Base-by-base conservation (phyloP, 1,140 invertebrate species). In the Cydia splendana region DNA sequence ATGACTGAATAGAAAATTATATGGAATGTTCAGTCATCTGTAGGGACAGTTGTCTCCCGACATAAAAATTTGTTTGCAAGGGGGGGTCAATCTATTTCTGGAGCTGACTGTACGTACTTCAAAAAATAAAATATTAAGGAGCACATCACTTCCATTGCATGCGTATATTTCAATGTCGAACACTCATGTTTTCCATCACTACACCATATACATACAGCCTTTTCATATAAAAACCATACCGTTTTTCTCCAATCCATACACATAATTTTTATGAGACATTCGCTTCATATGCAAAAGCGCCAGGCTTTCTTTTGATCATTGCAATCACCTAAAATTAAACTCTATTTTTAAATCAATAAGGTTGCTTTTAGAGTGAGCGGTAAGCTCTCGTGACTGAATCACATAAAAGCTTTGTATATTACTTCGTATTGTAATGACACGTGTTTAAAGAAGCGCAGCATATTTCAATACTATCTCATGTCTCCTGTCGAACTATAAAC, bases 351-450 rank as follows among this genome's bases (percentile, higher is more conserved):
- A 28, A n/a, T 0, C 9, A 13, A 62, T 73, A 76, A 34, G 53
- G 67, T 73, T 38, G 18, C 74, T 73, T 73, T 75, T 65, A 30
- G 18, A 12, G 12, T 62, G 18, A 20, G 10, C 1, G 7, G 5
- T 20, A 38, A 20, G 18, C 6, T 74, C 28, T 78, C 78, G 78
- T 79, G 78, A 76, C 75, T 76, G 20, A 53, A 15, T 51, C 62
- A 24, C 74, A 79, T 79, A 75, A 76, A 76, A 76, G 45, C 71
- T 45, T 38, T 62, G 20, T 57, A 74, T 42, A 76, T 74, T 75
- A 78, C 76, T 75, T 78, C 74, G 78, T 75, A 79, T 75, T 79
- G 75, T 79, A 76, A 79, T 76, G 78, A 79, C 78, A 79, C 67
- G 75, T 79, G 75, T 75, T 79, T 79, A 76, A 76, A 75, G 77